Evolutionary conservation across 2,888 invertebrate genomes (phyloP), one percentile per base, ranked within the genome.

Genomic region (Cybosia mesomella): DNA sequence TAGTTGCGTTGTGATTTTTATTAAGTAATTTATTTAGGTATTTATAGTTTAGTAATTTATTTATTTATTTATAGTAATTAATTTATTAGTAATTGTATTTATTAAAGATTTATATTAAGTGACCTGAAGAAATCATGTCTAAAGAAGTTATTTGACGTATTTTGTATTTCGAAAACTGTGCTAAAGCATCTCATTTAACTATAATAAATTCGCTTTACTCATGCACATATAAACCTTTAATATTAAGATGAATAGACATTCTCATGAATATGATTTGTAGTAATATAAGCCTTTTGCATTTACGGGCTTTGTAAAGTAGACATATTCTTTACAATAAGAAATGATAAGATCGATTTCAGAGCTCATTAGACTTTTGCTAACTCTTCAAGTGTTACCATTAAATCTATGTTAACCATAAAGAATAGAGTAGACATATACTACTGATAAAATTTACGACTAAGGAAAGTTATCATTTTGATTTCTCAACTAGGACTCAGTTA

Each of bases 241-340:
- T 49, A n/a, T 49, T 49, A 28, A 58, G 34, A 39, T 59, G 58
- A 62, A 72, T 65, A 72, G 58, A 24, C 73, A 74, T 75, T 72
- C 54, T 67, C 59, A 66, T 65, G 75, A 83, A 75, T 76, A 80
- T 84, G 83, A 87, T 86, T 85, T 87, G 86, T 73, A 76, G 76
- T 80, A 79, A 82, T 77, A 69, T 82, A 81, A 78, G 69, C 71
- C 76, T 70, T 77, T 77, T 74, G 74, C 74, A 74, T 77, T 73
- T 70, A 72, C 67, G 53, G 68, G 74, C 79, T 84, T 85, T 83
- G 80, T 84, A 67, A 76, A 76, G 73, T 67, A 68, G 68, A 71
- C 71, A 73, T 79, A 76, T 61, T 65, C 65, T 66, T 78, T 72
- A 83, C 83, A 83, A 84, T 82, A 75, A 76, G 70, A 71, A 70